Base-by-base conservation (phyloP, 2,113 vertebrate species). In the Pao palembangensis region DNA sequence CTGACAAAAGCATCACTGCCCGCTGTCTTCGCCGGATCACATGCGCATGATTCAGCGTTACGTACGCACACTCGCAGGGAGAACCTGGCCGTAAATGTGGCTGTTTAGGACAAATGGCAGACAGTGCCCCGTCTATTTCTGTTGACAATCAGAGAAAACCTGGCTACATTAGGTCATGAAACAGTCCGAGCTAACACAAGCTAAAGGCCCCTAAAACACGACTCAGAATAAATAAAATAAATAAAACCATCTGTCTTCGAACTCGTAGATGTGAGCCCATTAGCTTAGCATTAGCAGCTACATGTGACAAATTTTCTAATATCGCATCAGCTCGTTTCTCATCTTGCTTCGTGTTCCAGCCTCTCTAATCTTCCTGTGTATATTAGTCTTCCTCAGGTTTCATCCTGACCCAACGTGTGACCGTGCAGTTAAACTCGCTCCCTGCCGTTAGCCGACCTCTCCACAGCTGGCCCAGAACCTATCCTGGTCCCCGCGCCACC, bases 381-480 rank as follows among this genome's bases (percentile, higher is more conserved):
- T 15, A 48, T 23, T 42, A 10, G 18, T 68, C 49, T 20, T 43
- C 43, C 25, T 2, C 38, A 14, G 20, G 18, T 38, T 17, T 59
- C 59, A 2, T 4, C 55, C 47, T 25, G 15, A 19, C 28, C 11
- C 3, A 19, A 51, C 54, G 55, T 54, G 46, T 42, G 28, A 57
- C 53, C 10, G 5, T 11, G 16, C 23, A 18, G 14, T 44, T 44
- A 14, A 16, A 17, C 43, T 14, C 41, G 6, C 41, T 25, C 41
- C 38, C 44, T 71, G 49, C 71, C 77, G 72, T 82, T 80, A 78
- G 64, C 49, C 41, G n/a, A 38, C 56, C 25, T 71, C 74, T 62
- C 76, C 78, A 81, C 80, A 79, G 84, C 80, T 82, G 77, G 76
- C 61, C 31, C 1, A 42, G 62, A 71, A 68, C 69, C 65, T 57